A percentile compares a stretch with the other conserved stretches of the same genome.
Conservation (phyloP, 2,113 vertebrate species). For the Cettia cetti region DNA sequence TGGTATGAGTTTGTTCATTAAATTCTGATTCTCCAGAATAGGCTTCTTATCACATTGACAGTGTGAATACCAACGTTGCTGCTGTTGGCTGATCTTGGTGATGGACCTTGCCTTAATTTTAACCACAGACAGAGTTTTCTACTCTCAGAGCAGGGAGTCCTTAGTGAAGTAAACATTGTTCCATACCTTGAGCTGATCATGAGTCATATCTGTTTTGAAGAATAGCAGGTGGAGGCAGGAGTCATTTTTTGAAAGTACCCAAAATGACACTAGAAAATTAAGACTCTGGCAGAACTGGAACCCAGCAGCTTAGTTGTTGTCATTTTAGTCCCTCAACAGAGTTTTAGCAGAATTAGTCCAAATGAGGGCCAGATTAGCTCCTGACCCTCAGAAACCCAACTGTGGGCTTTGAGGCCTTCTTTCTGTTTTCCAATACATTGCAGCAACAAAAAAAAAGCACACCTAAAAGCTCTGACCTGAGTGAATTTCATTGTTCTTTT, state of each 20-base stretch:
- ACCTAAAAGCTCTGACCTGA: not conserved
- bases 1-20: not conserved
- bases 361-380: not conserved
- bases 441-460: not conserved
- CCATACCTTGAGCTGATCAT: not conserved
- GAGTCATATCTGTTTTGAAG: not conserved
- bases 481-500: not conserved
- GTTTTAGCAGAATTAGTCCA: not conserved
- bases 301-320: not conserved
- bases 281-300: not conserved
- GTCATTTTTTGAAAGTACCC: not conserved
- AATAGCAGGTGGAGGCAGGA: not conserved
- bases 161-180: accelerated
- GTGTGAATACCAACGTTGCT: not conserved
- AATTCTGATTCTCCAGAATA: not conserved
- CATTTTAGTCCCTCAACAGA: not conserved
- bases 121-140: not conserved
- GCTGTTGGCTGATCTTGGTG: not conserved
- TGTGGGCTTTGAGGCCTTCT: not conserved
- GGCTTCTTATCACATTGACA: not conserved
- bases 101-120: not conserved
- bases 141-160: not conserved
- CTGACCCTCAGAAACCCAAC: not conserved
- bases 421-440: not conserved
- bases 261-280: not conserved